phyloP scores from a whole-genome alignment of 2,888 invertebrate genomes.

The Proisotoma minuta region DNA sequence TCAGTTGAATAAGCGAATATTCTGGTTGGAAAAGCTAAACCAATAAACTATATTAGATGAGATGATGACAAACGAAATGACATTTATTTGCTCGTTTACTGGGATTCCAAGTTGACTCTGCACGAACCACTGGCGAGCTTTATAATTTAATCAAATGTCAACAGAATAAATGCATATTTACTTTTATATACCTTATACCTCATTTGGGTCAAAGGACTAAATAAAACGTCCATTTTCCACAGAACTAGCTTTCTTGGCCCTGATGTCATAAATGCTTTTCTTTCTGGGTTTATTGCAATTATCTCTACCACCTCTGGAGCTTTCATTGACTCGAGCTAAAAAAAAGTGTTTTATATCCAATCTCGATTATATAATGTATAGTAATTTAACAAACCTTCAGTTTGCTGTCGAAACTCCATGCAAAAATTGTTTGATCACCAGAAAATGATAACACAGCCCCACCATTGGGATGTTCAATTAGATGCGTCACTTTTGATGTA shows the following conservation, averaged over 20 bases:
- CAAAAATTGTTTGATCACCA: constrained; percentile 39
- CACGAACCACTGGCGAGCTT: constrained; percentile 17
- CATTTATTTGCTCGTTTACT: too few species aligned
- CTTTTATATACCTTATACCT: constrained; percentile 12
- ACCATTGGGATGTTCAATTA: constrained; percentile 44
- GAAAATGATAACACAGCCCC: constrained; percentile 39
- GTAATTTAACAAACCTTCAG: constrained; percentile 2
- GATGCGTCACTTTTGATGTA: constrained; percentile 29
- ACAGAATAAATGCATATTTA: neutral
- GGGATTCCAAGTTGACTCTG: constrained; percentile 41
- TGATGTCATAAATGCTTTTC: constrained; percentile 41
- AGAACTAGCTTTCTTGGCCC: constrained; percentile 43
- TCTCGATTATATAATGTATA: neutral
- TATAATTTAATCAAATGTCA: neutral
- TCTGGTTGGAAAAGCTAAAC: constrained; percentile 20
- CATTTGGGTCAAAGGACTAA: constrained; percentile 22
- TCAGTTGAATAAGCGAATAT: constrained; percentile 31
- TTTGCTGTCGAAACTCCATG: constrained; percentile 39
- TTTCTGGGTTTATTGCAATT: constrained; percentile 36
- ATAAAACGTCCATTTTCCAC: constrained; percentile 43
- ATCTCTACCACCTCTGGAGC: constrained; percentile 41
- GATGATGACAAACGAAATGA: too few species aligned
- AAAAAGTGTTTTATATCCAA: neutral
- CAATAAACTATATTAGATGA: too few species aligned
- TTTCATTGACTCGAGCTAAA: constrained; percentile 35